A percentile compares a stretch with the other conserved stretches of the same genome.
Evolutionary conservation across 1,140 invertebrate species (phyloP).

Genomic region (Halotydeus destructor): DNA sequence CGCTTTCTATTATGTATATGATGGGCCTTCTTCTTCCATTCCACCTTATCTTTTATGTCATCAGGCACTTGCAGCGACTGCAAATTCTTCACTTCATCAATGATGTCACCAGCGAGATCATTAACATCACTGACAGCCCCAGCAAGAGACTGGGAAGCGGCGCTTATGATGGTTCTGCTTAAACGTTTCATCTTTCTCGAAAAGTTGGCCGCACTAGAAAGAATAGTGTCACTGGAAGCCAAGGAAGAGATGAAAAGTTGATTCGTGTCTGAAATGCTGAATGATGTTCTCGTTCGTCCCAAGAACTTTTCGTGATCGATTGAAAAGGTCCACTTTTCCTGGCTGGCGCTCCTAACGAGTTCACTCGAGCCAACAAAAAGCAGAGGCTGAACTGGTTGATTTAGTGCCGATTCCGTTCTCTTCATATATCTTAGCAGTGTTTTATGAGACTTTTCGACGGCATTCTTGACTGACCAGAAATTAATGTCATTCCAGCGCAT

Average conservation of each 20-base stretch:
- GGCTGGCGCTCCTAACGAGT: too few relatives aligned
- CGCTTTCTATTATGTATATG: slow-evolving; percentile 57
- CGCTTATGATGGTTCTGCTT: neutral
- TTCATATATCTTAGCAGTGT: slow-evolving; percentile 65
- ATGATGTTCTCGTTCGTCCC: too few relatives aligned
- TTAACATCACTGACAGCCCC: slow-evolving; percentile 17
- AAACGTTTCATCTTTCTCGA: neutral
- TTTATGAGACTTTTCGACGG: slow-evolving; percentile 63
- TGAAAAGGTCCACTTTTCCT: too few relatives aligned
- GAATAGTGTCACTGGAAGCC: too few relatives aligned
- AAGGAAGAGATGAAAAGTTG: too few relatives aligned
- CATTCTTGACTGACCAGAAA: slow-evolving; percentile 72
- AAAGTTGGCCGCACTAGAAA: neutral
- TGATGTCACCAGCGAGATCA: slow-evolving; percentile 10
- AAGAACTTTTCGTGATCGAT: too few relatives aligned
- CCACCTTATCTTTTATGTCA: slow-evolving; percentile 34
- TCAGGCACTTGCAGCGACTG: neutral
- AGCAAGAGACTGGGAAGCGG: neutral
- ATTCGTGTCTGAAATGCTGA: too few relatives aligned
- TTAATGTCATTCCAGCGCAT: slow-evolving; percentile 86
- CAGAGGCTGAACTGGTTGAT: neutral
- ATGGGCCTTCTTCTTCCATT: slow-evolving; percentile 53
- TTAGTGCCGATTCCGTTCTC: slow-evolving; percentile 36
- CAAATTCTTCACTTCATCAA: slow-evolving; percentile 10
- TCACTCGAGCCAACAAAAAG: too few relatives aligned